These are phyloP conservation scores for Vanessa cardui DNA, from an alignment of 2,888 invertebrate genomes.

Conservation along the genomic window DNA sequence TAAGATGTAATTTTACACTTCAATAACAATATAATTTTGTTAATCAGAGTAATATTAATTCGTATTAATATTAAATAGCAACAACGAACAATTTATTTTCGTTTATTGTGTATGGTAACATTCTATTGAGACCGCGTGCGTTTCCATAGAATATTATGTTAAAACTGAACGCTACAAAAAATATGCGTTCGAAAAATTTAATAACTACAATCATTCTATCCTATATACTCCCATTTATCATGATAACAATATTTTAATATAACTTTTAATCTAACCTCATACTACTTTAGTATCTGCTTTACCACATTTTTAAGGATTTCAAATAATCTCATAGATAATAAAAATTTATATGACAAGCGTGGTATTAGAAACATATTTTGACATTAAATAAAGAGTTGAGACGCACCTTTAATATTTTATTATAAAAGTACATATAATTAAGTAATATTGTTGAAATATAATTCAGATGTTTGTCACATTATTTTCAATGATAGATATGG, in stretches of 20 bases:
- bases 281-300: constrained; percentile 12
- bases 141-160: not conserved
- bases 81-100: not conserved
- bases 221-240: constrained; percentile 13
- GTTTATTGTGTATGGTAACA: not conserved
- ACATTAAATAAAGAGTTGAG: constrained; percentile 3
- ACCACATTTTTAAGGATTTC: constrained; percentile 9
- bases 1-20: constrained; percentile 1
- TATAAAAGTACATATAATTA: constrained; percentile 16
- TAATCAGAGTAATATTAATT: too few relatives aligned
- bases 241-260: constrained; percentile 26
- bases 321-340: constrained; percentile 12
- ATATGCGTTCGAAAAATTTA: constrained; percentile 1
- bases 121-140: not conserved
- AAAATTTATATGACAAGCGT: constrained; percentile 14
- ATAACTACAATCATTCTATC: constrained; percentile 4
- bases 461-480: constrained; percentile 35
- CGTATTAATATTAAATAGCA: too few relatives aligned
- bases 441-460: constrained; percentile 26
- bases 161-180: not conserved
- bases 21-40: too few relatives aligned
- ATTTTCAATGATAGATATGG: constrained; percentile 40
- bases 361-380: constrained; percentile 10
- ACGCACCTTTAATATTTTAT: constrained; percentile 14
- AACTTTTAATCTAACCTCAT: constrained; percentile 23